Evolutionary conservation across 2,888 invertebrate genomes (phyloP), one percentile per base, ranked within the genome.

Genomic region (Norana najaformis): DNA sequence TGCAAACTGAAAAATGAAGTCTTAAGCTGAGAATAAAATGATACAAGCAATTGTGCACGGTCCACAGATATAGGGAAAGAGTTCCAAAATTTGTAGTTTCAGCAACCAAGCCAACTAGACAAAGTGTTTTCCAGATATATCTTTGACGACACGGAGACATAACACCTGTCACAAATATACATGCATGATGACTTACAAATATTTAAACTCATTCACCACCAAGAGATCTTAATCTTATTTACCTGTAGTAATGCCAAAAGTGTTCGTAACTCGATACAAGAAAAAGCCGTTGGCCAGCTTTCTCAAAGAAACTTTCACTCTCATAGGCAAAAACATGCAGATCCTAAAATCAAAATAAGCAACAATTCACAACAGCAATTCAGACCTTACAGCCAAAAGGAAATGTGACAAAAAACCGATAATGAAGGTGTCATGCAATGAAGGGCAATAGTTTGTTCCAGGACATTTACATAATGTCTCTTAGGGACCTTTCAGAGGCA

Each of bases 231-330:
- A 69, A 69, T 69, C 34, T 36, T 34, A 88, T 39, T 0, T 92
- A 94, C 94, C 92, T 93, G 91, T 94, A 94, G 90, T 93, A 93
- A 91, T 94, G 94, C 94, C 94, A 94, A 91, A 94, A 94, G n/a
- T 93, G 93, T 30, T 93, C 93, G 90, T 93, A 93, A 88, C 93
- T 93, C 0, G 93, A 91, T 14, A 92, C 93, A 11, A 94, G 92
- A 91, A 93, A 94, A 90, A 93, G 92, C 83, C 94, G 92, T 91
- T 94, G 93, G 20, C 94, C 94, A n/a, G 82, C n/a, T 30, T 90
- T 88, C 35, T 91, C 90, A 39, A 92, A 92, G 88, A 93, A 92
- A 14, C 91, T 91, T 34, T 93, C 92, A 92, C 93, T 94, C 92
- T 94, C 94, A 93, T 92, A 94, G 14, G 94, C 93, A 93, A 94